Conservation (phyloP, 1,140 invertebrate genomes). For the Drosophila arawakana region DNA sequence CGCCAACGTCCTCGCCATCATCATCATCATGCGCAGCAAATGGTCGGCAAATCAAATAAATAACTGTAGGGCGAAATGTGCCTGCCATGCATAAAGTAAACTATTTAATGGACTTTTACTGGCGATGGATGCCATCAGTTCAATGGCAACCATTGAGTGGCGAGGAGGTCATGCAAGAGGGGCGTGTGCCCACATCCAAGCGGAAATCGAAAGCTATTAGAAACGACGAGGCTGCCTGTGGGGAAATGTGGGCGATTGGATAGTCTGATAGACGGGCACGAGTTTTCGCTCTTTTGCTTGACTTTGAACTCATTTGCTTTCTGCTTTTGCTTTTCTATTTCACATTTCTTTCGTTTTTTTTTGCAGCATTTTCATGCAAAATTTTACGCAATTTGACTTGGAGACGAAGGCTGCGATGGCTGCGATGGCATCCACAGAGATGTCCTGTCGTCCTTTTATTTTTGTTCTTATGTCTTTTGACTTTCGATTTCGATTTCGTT, state of each 20-base stretch:
- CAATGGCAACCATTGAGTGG: slow-evolving; percentile 17
- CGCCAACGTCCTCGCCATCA: slow-evolving; percentile 30
- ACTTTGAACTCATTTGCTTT: slow-evolving; percentile 68
- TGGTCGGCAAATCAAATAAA: slow-evolving; percentile 69
- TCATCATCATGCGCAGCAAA: slow-evolving; percentile 52
- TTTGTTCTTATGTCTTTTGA: slow-evolving; percentile 40
- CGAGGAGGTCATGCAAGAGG: background rate
- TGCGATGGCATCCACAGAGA: slow-evolving; percentile 27
- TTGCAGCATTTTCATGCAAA: slow-evolving; percentile 33
- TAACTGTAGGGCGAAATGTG: slow-evolving; percentile 74
- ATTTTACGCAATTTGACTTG: slow-evolving; percentile 63
- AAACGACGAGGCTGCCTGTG: slow-evolving; percentile 51
- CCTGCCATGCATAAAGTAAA: slow-evolving; percentile 80
- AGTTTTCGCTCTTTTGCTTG: slow-evolving; percentile 42
- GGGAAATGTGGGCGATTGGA: slow-evolving; percentile 28
- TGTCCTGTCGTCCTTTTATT: slow-evolving; percentile 39
- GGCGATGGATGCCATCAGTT: slow-evolving; percentile 53
- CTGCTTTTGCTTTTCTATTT: slow-evolving; percentile 24
- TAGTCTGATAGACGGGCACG: slow-evolving; percentile 21
- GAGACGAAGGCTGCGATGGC: background rate
- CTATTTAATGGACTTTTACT: slow-evolving; percentile 78
- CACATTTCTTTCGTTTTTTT: slow-evolving; percentile 14
- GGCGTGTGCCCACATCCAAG: slow-evolving; percentile 32
- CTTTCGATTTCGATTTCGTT: slow-evolving; percentile 45
- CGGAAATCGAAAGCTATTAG: slow-evolving; percentile 80